A percentile compares a stretch with the other conserved stretches of the same genome.
phyloP scores from a whole-genome alignment of 2,888 invertebrate genomes.

The Drosophila emarginata region DNA sequence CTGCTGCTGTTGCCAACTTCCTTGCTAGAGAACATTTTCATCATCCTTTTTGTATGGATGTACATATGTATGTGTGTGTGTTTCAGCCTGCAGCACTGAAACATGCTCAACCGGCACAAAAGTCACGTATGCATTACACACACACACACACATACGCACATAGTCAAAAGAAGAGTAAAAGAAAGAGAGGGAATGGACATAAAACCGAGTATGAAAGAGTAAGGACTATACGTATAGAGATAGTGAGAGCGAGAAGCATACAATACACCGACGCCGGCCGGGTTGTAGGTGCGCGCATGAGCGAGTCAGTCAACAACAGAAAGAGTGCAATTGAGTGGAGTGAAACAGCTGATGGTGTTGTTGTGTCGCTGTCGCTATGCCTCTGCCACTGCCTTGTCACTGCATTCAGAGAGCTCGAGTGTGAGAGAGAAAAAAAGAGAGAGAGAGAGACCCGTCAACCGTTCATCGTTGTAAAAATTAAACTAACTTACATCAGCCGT shows the following conservation, averaged over 20 bases:
- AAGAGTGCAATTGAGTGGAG: conserved; percentile 45
- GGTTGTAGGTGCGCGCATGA: conserved; percentile 67
- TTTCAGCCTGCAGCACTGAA: conserved; percentile 46
- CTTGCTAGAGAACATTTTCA: conserved; percentile 63
- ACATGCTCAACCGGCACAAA: conserved; percentile 68
- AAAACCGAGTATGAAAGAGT: not conserved
- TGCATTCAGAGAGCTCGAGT: conserved; percentile 18
- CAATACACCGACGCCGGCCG: conserved; percentile 47
- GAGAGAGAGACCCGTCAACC: conserved; percentile 6
- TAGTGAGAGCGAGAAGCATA: conserved; percentile 21
- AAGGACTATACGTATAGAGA: not conserved
- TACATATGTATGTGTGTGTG: conserved; percentile 15
- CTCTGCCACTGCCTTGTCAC: no score
- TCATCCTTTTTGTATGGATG: conserved; percentile 59
- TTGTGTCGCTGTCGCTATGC: no score
- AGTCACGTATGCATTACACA: conserved; percentile 67
- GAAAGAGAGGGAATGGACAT: not conserved
- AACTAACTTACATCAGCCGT: conserved; percentile 70
- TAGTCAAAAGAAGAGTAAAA: not conserved
- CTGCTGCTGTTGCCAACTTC: conserved; percentile 28
- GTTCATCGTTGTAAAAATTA: conserved; percentile 47
- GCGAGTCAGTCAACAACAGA: conserved; percentile 42
- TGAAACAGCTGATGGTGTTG: conserved; percentile 62
- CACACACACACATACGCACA: conserved; percentile 9
- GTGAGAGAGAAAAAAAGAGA: conserved; percentile 21